Percentiles rank a stretch among this genome's conserved stretches.
phyloP scores from a whole-genome alignment of 2,797 vertebrate genomes.

The Acestrorhynchus altus region DNA sequence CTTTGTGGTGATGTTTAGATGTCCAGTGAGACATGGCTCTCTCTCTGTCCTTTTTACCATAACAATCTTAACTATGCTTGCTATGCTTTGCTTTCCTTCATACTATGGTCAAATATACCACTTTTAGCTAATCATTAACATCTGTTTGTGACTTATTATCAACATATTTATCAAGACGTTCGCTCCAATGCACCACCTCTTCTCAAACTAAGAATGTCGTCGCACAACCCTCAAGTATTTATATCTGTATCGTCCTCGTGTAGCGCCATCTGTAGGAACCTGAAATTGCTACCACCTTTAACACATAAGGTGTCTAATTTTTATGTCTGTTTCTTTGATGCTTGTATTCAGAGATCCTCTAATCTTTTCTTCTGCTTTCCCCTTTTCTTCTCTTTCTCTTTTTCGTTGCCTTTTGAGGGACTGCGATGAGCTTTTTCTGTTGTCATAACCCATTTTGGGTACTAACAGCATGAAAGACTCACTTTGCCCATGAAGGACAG shows the following conservation, averaged over 20 bases:
- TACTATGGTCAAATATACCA: too few relatives aligned
- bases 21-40: too few relatives aligned
- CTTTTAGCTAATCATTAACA: too few relatives aligned
- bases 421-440: slow-evolving; percentile 50
- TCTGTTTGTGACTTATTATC: too few relatives aligned
- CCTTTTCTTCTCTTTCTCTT: slow-evolving; percentile 37
- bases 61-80: not conserved
- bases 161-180: too few relatives aligned
- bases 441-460: slow-evolving; percentile 48
- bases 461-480: slow-evolving; percentile 46
- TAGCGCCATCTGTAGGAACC: too few relatives aligned
- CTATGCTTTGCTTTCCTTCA: not conserved
- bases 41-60: not conserved
- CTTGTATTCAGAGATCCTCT: not conserved
- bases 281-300: too few relatives aligned
- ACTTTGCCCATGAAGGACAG: slow-evolving; percentile 35
- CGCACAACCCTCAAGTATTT: too few relatives aligned
- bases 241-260: too few relatives aligned
- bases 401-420: slow-evolving; percentile 48
- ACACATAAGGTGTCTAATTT: too few relatives aligned
- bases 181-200: too few relatives aligned
- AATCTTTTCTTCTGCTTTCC: slow-evolving; percentile 34
- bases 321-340: slow-evolving; percentile 6
- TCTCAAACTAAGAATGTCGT: too few relatives aligned
- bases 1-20: not conserved